Evolutionary conservation across 2,888 invertebrate species (phyloP).

Genomic region (Drosophila pegasa): DNA sequence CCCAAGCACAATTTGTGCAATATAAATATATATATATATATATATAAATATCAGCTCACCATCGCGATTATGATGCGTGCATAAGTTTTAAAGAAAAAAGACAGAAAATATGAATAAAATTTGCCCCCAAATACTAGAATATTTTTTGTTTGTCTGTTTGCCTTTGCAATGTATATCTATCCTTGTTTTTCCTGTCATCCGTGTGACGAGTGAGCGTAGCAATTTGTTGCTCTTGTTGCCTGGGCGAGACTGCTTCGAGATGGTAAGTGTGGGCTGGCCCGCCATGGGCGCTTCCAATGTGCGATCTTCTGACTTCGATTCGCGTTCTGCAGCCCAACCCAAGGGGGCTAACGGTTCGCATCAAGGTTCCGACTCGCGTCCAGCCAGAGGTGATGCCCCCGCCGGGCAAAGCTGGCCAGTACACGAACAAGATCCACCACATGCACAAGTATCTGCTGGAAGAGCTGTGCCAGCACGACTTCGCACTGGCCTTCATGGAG

Average conservation of each 20-base stretch:
- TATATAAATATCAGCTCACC: background rate
- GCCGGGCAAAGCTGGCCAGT: slow-evolving; percentile 1
- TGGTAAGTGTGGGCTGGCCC: slow-evolving; percentile 9
- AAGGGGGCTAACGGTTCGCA: background rate
- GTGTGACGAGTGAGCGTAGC: background rate
- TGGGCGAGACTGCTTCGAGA: background rate
- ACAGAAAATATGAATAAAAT: slow-evolving; percentile 22
- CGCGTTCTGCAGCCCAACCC: background rate
- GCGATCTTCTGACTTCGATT: background rate
- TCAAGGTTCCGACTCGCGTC: slow-evolving; percentile 4
- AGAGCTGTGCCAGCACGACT: background rate
- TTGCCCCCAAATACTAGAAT: background rate
- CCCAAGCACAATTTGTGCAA: slow-evolving; percentile 7
- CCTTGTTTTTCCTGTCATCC: background rate
- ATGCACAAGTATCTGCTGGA: slow-evolving; percentile 13
- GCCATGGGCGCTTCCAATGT: background rate
- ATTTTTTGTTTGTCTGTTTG: background rate
- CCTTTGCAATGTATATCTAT: background rate
- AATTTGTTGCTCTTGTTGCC: background rate
- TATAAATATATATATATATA: slow-evolving; percentile 1
- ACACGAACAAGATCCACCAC: slow-evolving; percentile 40
- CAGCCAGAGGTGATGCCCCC: slow-evolving; percentile 30
- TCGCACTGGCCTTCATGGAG: slow-evolving; percentile 15
- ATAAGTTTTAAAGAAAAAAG: slow-evolving; percentile 45
- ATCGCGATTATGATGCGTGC: slow-evolving; percentile 14